A percentile compares a stretch with the other conserved stretches of the same genome.
These are phyloP conservation scores for Ciconia maguari DNA, from an alignment of 2,113 vertebrate genomes.

Conservation along the genomic window DNA sequence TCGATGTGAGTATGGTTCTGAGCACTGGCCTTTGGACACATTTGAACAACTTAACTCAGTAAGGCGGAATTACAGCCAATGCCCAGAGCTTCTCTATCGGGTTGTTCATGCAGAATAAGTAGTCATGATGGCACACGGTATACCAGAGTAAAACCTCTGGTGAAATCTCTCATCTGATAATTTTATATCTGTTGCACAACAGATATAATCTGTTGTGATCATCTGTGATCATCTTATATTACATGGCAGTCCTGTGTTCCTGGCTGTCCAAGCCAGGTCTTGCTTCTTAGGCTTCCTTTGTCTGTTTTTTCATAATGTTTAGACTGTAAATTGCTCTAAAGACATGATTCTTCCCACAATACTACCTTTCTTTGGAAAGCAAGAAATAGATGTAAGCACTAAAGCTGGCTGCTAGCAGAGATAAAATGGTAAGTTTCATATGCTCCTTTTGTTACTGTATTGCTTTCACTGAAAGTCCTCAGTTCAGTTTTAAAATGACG, in stretches of 20 bases:
- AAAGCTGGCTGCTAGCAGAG: neutral
- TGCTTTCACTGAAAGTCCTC: neutral
- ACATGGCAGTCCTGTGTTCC: neutral
- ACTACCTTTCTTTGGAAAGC: neutral
- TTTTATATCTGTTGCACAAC: neutral
- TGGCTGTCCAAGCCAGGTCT: neutral
- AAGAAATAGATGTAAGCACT: neutral
- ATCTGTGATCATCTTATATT: neutral
- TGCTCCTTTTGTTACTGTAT: neutral
- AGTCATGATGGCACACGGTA: neutral
- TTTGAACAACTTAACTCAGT: neutral
- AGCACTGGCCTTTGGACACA: neutral
- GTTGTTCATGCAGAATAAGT: neutral
- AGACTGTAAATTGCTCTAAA: neutral
- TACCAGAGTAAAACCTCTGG: neutral
- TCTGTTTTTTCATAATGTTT: neutral
- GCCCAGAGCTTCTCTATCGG: neutral
- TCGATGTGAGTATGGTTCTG: constrained; percentile 59
- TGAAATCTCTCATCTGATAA: neutral
- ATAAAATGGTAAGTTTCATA: neutral
- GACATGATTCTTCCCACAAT: neutral
- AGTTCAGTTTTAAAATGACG: neutral
- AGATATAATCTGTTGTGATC: neutral
- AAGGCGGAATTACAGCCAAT: neutral
- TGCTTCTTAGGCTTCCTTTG: neutral